phyloP scores from a whole-genome alignment of 2,888 invertebrate species.

The Subacronicta megacephala region DNA sequence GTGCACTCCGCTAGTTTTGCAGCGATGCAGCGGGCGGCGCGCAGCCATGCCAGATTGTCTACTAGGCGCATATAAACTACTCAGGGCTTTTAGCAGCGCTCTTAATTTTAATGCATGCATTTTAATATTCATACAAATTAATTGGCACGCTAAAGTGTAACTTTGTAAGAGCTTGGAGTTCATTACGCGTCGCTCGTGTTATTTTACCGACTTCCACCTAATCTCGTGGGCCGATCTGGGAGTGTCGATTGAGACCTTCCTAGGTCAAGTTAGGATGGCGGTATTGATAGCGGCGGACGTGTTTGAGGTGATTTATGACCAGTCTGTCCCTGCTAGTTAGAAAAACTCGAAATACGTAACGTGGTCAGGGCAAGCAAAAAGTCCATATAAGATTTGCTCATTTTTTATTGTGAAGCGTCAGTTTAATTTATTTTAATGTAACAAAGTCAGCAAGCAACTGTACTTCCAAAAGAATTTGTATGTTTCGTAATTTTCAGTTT shows the following conservation, averaged over 20 bases:
- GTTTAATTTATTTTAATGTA: too few species aligned
- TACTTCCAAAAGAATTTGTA: neutral
- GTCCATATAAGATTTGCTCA: too few species aligned
- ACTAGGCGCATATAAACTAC: conserved; percentile 39
- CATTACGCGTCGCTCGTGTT: conserved; percentile 20
- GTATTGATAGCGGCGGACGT: conserved; percentile 9
- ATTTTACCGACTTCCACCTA: conserved; percentile 28
- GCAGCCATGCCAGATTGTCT: conserved; percentile 24
- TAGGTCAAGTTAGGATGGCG: conserved; percentile 13
- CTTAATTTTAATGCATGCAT: conserved; percentile 33
- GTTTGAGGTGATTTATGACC: conserved; percentile 14
- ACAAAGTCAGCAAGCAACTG: too few species aligned
- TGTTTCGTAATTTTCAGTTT: neutral
- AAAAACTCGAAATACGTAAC: neutral
- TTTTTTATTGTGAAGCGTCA: too few species aligned
- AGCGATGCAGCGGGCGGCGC: conserved; percentile 25
- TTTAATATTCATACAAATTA: conserved; percentile 37
- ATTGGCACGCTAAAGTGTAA: conserved; percentile 21
- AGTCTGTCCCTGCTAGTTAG: conserved; percentile 3
- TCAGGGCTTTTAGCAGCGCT: conserved; percentile 38
- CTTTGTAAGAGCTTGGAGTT: conserved; percentile 15
- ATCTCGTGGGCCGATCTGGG: conserved; percentile 29
- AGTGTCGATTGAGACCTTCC: conserved; percentile 12
- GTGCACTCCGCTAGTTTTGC: conserved; percentile 53
- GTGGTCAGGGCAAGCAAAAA: neutral